Conservation (phyloP, 2,888 invertebrate genomes). For the Philopedon plagiatum region DNA sequence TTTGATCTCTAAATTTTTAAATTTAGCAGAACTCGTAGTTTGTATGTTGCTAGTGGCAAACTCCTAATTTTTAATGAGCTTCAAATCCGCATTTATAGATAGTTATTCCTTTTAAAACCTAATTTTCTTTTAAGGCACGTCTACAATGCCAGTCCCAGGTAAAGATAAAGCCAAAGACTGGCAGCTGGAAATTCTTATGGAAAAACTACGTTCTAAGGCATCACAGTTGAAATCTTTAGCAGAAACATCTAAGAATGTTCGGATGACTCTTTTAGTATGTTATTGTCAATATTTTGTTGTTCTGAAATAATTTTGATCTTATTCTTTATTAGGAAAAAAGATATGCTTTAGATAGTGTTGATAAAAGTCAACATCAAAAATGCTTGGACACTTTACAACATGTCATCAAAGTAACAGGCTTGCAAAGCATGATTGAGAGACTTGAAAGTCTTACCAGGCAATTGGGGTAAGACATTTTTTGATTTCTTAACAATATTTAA, state of each 20-base stretch:
- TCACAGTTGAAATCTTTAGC: constrained; percentile 85
- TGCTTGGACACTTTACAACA: constrained; percentile 94
- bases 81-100: too few species aligned
- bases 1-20: too few species aligned
- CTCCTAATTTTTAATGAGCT: too few species aligned
- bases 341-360: constrained; percentile 88
- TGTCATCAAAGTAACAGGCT: constrained; percentile 92
- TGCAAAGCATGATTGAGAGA: constrained; percentile 93
- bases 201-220: constrained; percentile 88
- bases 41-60: too few species aligned
- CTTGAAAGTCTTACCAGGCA: constrained; percentile 93
- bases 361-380: constrained; percentile 89
- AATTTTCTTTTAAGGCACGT: constrained; percentile 52
- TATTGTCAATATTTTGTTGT: not conserved
- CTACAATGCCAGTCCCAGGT: constrained; percentile 54
- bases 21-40: too few species aligned
- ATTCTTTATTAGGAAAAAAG: constrained; percentile 82
- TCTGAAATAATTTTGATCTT: constrained; percentile 9
- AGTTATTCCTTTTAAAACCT: too few species aligned
- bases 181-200: constrained; percentile 92
- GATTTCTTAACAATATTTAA: not conserved
- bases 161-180: constrained; percentile 79
- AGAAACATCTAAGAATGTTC: constrained; percentile 90
- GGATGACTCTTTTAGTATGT: constrained; percentile 86
- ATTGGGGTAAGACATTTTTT: constrained; percentile 76